These are phyloP conservation scores for Chymomyza fuscimana DNA, from an alignment of 2,888 invertebrate genomes.

Conservation along the genomic window DNA sequence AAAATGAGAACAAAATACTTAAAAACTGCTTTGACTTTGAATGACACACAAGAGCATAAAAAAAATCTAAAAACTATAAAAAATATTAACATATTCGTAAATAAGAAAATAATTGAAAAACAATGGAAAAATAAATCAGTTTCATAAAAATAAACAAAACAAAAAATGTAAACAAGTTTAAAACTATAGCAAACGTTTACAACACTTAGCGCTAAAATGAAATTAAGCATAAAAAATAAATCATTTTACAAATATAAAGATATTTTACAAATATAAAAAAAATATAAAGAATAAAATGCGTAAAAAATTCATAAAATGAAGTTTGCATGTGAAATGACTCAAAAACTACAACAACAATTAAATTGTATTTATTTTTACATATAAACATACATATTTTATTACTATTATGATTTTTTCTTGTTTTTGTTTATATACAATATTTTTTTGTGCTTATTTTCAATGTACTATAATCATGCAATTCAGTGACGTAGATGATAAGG, in stretches of 20 bases:
- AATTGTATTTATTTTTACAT: conserved; percentile 48
- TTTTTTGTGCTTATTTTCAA: background rate
- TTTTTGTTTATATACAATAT: conserved; percentile 4
- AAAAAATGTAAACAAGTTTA: conserved; percentile 8
- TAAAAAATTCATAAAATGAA: conserved; percentile 17
- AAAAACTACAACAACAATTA: conserved; percentile 23
- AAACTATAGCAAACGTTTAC: conserved; percentile 6
- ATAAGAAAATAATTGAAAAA: background rate
- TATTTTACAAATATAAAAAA: background rate
- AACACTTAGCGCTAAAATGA: conserved; percentile 27
- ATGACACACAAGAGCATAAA: no score
- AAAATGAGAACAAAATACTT: no score
- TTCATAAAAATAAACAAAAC: conserved; percentile 11
- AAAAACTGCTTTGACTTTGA: no score
- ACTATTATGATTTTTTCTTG: conserved; percentile 11
- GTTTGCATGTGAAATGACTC: conserved; percentile 41
- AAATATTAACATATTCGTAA: no score
- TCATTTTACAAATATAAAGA: background rate
- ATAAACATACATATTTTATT: conserved; percentile 49
- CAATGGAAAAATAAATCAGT: background rate
- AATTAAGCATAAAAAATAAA: background rate
- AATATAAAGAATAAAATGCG: background rate
- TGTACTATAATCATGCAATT: no score
- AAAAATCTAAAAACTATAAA: no score
- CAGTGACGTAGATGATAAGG: no score